Evolutionary conservation across 2,113 vertebrate species (phyloP).

Genomic region (Thamnaconus septentrionalis): DNA sequence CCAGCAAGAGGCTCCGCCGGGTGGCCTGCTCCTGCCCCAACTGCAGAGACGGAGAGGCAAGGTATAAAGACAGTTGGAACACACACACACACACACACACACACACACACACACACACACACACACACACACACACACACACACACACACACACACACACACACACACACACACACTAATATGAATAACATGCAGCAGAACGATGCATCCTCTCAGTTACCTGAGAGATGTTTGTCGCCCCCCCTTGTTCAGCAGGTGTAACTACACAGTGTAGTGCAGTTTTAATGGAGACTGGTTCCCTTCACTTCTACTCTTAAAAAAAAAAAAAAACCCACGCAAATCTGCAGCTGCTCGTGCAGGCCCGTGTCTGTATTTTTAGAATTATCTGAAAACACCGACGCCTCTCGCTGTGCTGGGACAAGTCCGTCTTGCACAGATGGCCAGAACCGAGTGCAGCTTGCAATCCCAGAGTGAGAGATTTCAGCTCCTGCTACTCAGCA

Average conservation of each 20-base stretch:
- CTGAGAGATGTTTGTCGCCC: too few relatives aligned
- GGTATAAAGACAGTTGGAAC: constrained; percentile 68
- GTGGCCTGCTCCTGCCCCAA: constrained; percentile 98
- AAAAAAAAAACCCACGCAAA: too few relatives aligned
- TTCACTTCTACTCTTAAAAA: neutral
- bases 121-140: too few relatives aligned
- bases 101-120: too few relatives aligned
- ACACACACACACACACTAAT: too few relatives aligned
- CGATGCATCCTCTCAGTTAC: too few relatives aligned
- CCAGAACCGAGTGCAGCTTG: constrained; percentile 21
- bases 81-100: neutral
- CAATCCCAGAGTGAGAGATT: constrained; percentile 11
- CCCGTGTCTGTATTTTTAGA: neutral
- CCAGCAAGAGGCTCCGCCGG: constrained; percentile 92
- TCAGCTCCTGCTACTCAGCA: neutral
- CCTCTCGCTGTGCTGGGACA: neutral
- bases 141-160: too few relatives aligned
- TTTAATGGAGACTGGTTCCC: too few relatives aligned
- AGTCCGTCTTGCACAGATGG: constrained; percentile 22
- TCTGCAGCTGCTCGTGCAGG: too few relatives aligned
- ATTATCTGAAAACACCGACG: neutral
- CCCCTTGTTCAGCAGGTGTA: too few relatives aligned
- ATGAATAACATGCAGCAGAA: too few relatives aligned
- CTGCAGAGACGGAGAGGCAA: constrained; percentile 97
- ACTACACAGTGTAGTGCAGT: too few relatives aligned